Evolutionary conservation across 2,797 vertebrate species (phyloP).

Genomic region (Gymnopithys bicolor): DNA sequence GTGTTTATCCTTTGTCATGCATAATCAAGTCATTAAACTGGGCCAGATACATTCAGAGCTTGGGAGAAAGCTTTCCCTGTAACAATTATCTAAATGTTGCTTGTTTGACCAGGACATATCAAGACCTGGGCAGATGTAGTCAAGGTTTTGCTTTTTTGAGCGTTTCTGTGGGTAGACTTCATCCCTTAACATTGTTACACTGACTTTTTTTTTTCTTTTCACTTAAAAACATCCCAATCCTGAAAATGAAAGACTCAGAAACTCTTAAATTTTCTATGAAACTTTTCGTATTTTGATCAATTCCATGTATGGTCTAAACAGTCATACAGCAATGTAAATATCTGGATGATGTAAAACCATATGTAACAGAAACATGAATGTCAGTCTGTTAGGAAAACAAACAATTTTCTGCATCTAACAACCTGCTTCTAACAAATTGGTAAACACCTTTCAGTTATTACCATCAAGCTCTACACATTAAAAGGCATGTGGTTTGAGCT

Average conservation of each 20-base stretch:
- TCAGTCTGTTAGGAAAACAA: not conserved
- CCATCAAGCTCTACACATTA: not conserved
- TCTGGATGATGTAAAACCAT: not conserved
- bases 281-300: not conserved
- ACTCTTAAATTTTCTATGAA: not conserved
- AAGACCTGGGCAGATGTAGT: not conserved
- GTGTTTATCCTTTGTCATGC: not conserved
- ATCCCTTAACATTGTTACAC: not conserved
- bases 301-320: not conserved
- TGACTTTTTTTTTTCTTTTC: not conserved
- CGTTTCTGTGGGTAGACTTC: not conserved
- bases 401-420: not conserved
- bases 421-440: not conserved
- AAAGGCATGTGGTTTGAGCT: not conserved
- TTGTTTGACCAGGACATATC: not conserved
- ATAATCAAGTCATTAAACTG: not conserved
- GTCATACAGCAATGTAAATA: not conserved
- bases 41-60: not conserved
- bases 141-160: not conserved
- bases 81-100: not conserved
- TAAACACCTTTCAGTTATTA: not conserved
- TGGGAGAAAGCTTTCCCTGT: not conserved
- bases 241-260: not conserved
- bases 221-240: not conserved
- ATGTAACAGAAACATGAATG: not conserved